Percentiles rank a stretch among this genome's conserved stretches.
These are phyloP conservation scores for Lycaena phlaeas DNA, from an alignment of 2,888 invertebrate genomes.

Conservation along the genomic window DNA sequence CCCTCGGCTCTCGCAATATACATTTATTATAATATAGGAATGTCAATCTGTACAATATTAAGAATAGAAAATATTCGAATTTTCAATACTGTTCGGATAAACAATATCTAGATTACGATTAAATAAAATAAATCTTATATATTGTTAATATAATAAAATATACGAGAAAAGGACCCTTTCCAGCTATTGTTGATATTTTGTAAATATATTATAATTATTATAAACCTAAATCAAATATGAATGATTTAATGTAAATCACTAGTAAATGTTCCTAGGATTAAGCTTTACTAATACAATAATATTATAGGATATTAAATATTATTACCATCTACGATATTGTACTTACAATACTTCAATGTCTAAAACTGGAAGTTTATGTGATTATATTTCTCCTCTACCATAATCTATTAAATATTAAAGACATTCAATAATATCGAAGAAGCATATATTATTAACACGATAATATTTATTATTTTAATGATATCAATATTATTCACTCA, in stretches of 20 bases:
- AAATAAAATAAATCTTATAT: background rate
- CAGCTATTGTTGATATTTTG: conserved; percentile 42
- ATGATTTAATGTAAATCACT: too few species aligned
- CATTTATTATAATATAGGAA: conserved; percentile 9
- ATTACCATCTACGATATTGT: background rate
- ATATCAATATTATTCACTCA: background rate
- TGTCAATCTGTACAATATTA: conserved; percentile 11
- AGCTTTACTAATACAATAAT: background rate
- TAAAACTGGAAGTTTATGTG: conserved; percentile 57
- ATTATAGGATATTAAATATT: conserved; percentile 8
- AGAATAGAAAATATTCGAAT: background rate
- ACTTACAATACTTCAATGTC: conserved; percentile 13
- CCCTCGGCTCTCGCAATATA: conserved; percentile 33
- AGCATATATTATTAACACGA: too few species aligned
- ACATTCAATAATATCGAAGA: too few species aligned
- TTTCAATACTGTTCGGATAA: background rate
- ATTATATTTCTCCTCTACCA: conserved; percentile 29
- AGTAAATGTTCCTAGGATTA: too few species aligned
- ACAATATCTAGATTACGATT: background rate
- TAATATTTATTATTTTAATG: conserved; percentile 1
- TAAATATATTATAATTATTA: background rate
- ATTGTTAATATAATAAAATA: conserved; percentile 9
- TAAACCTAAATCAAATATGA: conserved; percentile 34
- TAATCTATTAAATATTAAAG: background rate
- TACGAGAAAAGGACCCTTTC: conserved; percentile 45